Percentiles rank a stretch among this genome's conserved stretches.
Conservation (phyloP, 30 jellyfish, hydroid and myxozoan genomes). For the Chironex yamaguchii region DNA sequence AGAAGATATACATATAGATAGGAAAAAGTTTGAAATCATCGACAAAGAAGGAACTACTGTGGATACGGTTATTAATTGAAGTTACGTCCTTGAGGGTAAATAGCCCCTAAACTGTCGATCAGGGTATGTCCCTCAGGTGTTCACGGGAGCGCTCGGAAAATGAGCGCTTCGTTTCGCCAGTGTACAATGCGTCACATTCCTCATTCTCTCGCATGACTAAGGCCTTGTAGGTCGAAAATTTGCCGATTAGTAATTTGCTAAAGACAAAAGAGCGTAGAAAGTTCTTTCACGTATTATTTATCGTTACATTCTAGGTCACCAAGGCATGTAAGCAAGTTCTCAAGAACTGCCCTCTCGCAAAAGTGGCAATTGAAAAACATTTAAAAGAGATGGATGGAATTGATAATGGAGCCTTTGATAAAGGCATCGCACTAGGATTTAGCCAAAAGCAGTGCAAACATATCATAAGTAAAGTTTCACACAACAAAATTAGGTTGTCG, state of each 20-base stretch:
- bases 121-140: too few relatives aligned
- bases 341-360: slow-evolving; percentile 76
- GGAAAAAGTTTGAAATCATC: too few relatives aligned
- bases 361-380: slow-evolving; percentile 62
- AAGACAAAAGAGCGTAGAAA: background rate
- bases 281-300: background rate
- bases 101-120: too few relatives aligned
- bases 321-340: slow-evolving; percentile 72
- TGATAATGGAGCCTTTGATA: slow-evolving; percentile 19
- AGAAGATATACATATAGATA: too few relatives aligned
- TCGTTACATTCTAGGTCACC: slow-evolving; percentile 57
- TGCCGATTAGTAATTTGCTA: background rate
- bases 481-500: slow-evolving; percentile 55
- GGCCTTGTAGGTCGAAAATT: too few relatives aligned
- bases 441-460: slow-evolving; percentile 66
- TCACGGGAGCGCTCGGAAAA: too few relatives aligned
- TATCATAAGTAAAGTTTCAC: slow-evolving; percentile 17
- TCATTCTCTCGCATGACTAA: too few relatives aligned
- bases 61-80: too few relatives aligned
- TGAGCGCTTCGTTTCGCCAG: too few relatives aligned
- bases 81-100: too few relatives aligned
- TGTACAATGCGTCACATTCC: too few relatives aligned
- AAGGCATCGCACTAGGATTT: slow-evolving; percentile 64
- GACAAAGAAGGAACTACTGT: too few relatives aligned
- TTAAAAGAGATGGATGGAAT: slow-evolving; percentile 41